A percentile compares a stretch with the other conserved stretches of the same genome.
phyloP scores from a whole-genome alignment of 2,888 invertebrate species.

The Pardosa pseudoannulata region DNA sequence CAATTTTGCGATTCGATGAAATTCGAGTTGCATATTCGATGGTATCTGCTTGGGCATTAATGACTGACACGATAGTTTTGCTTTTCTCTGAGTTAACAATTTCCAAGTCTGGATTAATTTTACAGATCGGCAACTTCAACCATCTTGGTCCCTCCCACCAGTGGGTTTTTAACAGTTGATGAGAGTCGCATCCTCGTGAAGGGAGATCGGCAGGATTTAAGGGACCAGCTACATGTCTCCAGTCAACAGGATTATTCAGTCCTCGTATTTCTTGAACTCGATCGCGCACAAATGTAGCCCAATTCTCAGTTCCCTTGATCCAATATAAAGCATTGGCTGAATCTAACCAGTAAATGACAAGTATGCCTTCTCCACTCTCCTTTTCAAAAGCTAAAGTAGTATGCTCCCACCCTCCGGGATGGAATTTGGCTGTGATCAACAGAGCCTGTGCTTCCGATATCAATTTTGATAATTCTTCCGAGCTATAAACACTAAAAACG shows the following conservation, averaged over 20 bases:
- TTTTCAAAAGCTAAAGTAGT: too few species aligned
- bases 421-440: too few species aligned
- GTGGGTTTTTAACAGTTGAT: background rate
- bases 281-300: background rate
- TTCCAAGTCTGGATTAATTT: background rate
- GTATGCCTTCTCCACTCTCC: too few species aligned
- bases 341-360: too few species aligned
- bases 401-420: too few species aligned
- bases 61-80: background rate
- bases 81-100: too few species aligned
- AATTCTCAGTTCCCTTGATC: background rate
- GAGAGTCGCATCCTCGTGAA: conserved; percentile 11
- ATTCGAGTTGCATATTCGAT: too few species aligned
- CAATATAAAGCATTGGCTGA: conserved; percentile 7
- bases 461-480: too few species aligned
- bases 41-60: too few species aligned
- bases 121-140: background rate
- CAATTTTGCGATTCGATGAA: too few species aligned
- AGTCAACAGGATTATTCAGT: background rate
- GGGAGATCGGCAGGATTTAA: conserved; percentile 23
- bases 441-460: too few species aligned
- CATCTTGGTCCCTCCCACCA: background rate
- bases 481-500: too few species aligned
- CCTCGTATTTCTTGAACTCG: conserved; percentile 5
- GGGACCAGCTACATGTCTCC: background rate